These are phyloP conservation scores for Lobophora halterata DNA, from an alignment of 2,888 invertebrate species.

Conservation along the genomic window DNA sequence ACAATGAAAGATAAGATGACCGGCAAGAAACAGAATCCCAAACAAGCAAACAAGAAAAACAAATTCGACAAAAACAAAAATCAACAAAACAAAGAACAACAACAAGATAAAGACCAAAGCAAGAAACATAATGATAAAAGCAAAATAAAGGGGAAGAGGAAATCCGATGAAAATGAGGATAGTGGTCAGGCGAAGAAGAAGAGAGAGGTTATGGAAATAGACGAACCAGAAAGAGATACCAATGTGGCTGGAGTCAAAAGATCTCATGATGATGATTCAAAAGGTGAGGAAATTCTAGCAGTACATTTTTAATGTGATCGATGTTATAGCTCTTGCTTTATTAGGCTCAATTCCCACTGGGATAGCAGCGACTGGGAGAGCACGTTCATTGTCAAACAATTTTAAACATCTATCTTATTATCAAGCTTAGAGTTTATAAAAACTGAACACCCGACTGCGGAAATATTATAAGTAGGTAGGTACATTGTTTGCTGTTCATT, in stretches of 20 bases:
- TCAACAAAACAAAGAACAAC: constrained; percentile 37
- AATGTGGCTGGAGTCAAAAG: constrained; percentile 54
- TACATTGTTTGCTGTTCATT: no score
- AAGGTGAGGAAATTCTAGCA: constrained; percentile 23
- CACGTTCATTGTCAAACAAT: no score
- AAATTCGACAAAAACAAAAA: constrained; percentile 55
- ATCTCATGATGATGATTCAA: constrained; percentile 40
- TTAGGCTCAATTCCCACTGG: no score
- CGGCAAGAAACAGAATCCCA: constrained; percentile 56
- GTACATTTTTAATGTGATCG: no score
- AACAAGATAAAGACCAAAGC: constrained; percentile 50
- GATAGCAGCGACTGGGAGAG: no score
- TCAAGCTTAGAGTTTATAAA: no score
- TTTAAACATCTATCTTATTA: no score
- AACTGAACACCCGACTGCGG: no score
- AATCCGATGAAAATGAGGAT: constrained; percentile 42
- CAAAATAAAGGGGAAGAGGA: constrained; percentile 53
- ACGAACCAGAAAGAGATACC: constrained; percentile 41
- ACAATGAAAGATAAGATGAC: constrained; percentile 69
- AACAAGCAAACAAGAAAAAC: constrained; percentile 50
- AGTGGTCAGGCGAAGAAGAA: constrained; percentile 58
- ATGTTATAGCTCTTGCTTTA: no score
- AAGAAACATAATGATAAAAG: constrained; percentile 39
- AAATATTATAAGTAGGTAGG: no score
- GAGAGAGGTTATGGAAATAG: constrained; percentile 52